These are phyloP conservation scores for Epirrita christyi DNA, from an alignment of 2,888 invertebrate genomes.

Conservation along the genomic window DNA sequence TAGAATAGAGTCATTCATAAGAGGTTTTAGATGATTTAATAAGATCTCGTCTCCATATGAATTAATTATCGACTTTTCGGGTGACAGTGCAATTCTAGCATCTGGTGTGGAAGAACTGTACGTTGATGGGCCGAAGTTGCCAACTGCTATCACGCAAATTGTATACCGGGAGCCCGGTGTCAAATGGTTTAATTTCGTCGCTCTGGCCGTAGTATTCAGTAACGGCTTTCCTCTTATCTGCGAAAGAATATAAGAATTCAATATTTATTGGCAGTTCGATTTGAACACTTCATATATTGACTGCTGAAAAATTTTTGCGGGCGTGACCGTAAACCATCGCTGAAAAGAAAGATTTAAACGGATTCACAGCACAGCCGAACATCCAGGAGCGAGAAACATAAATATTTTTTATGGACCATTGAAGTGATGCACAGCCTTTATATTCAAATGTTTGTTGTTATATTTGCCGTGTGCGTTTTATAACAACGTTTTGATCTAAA, in stretches of 20 bases:
- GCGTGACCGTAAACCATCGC: constrained; percentile 55
- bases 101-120: constrained; percentile 74
- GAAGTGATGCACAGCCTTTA: constrained; percentile 82
- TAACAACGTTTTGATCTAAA: constrained; percentile 56
- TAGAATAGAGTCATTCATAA: constrained; percentile 87
- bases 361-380: constrained; percentile 69
- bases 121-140: constrained; percentile 84
- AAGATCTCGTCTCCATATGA: constrained; percentile 86
- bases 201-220: constrained; percentile 89
- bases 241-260: constrained; percentile 37
- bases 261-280: constrained; percentile 31
- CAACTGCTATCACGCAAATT: constrained; percentile 94
- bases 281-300: constrained; percentile 34
- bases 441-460: constrained; percentile 82
- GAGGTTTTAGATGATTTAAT: constrained; percentile 66
- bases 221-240: constrained; percentile 90
- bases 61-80: constrained; percentile 62
- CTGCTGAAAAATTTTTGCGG: constrained; percentile 52
- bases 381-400: constrained; percentile 76
- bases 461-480: constrained; percentile 66
- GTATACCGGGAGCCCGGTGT: constrained; percentile 92
- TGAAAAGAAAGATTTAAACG: constrained; percentile 74
- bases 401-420: constrained; percentile 84
- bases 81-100: constrained; percentile 77
- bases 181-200: constrained; percentile 90